phyloP scores from a whole-genome alignment of 2,113 vertebrate genomes.

The Pyrgilauda ruficollis region DNA sequence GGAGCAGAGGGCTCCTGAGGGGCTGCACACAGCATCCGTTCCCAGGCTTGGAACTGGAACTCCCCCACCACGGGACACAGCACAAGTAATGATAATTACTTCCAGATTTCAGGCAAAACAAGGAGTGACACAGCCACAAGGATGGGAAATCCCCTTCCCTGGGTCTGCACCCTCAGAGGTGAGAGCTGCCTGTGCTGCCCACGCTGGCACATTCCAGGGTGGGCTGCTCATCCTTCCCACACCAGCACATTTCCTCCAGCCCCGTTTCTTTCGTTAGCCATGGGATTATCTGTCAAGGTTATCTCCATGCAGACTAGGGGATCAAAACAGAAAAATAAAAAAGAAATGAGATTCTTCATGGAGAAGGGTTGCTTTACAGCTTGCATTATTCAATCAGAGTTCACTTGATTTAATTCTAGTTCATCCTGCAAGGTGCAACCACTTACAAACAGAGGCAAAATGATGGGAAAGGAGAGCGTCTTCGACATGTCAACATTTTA shows the following conservation, averaged over 20 bases:
- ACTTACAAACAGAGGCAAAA: slow-evolving; percentile 61
- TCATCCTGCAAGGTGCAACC: slow-evolving; percentile 50
- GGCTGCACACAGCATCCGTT: neutral
- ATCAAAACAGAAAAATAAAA: slow-evolving; percentile 48
- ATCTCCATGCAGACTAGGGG: neutral
- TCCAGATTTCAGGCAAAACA: neutral
- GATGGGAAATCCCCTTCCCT: neutral
- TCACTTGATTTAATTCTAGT: slow-evolving; percentile 71
- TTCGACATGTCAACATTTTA: slow-evolving; percentile 61
- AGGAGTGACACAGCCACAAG: neutral
- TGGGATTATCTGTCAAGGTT: slow-evolving; percentile 10
- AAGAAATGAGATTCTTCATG: slow-evolving; percentile 46
- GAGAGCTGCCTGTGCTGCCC: neutral
- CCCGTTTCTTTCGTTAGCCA: neutral
- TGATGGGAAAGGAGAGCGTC: slow-evolving; percentile 32
- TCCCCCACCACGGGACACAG: neutral
- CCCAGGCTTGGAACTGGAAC: neutral
- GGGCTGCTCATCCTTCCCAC: neutral
- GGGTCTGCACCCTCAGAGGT: neutral
- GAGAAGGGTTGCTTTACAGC: slow-evolving; percentile 38
- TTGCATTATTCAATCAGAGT: slow-evolving; percentile 67
- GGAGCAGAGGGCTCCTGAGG: fast-evolving
- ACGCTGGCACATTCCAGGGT: neutral
- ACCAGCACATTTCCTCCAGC: fast-evolving
- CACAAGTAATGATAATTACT: neutral